Evolutionary conservation across 2,113 vertebrate species (phyloP), one percentile per base, ranked within the genome.

Genomic region (Otocyon megalotis): DNA sequence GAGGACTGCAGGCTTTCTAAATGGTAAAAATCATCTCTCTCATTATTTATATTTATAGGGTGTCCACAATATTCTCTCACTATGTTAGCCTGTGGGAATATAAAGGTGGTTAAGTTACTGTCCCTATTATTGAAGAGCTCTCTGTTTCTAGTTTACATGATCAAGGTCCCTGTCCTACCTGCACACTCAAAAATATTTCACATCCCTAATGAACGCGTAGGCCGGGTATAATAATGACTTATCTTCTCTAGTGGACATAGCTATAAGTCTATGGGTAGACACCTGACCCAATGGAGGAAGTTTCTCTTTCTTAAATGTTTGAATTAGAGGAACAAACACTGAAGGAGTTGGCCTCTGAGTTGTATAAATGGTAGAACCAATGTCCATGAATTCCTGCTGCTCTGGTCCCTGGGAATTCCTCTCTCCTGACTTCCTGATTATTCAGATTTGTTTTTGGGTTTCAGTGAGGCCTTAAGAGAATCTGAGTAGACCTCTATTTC

Each of bases 11-110:
- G 19, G 54, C n/a, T 93, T 74, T 88, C 48, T 72, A 60, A 80
- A 30, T 72, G 92, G 35, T 35, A 24, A 89, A 96, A 93, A 65
- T 94, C 53, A 77, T 87, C 63, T 84, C 53, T 90, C 13, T 74
- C 67, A 28, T 87, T 71, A 71, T 92, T 96, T 86, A 56, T 56
- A 65, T 71, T 60, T 90, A 65, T 12, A 58, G 2, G 3, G 8
- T 17, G 9, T 17, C 63, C 88, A 37, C 5, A 54, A 0, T 69
- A 32, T 74, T 90, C 54, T 69, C 67, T 69, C 16, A 48, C 20
- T 60, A 7, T 83, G 32, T 58, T 71, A 93, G 67, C 80, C 43
- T 43, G 30, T 83, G 30, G 32, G 24, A 77, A 60, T 63, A 32
- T 30, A 76, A 76, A 88, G 19, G 32, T 72, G 12, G 54, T 87